Conservation (phyloP, 1,140 invertebrate species). For the Magallana angulata region DNA sequence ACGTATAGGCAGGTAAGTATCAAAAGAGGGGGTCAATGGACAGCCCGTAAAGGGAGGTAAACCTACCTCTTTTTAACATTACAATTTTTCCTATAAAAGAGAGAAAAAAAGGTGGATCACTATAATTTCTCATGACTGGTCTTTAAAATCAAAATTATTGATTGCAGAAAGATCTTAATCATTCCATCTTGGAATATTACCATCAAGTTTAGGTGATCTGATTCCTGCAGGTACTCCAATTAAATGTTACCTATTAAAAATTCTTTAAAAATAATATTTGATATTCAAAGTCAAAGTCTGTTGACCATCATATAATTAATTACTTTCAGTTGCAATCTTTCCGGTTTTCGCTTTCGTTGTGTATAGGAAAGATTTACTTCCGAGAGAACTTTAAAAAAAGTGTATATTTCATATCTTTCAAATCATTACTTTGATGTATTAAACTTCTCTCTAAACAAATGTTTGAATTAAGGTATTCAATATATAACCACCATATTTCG, state of each 20-base stretch:
- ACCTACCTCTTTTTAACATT: conserved; percentile 26
- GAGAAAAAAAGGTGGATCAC: conserved; percentile 10
- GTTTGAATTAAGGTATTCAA: not conserved
- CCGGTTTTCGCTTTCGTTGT: not conserved
- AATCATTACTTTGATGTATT: not conserved
- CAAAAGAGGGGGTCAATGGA: conserved; percentile 26
- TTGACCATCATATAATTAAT: not conserved
- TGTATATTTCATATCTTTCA: not conserved
- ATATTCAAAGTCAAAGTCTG: not conserved
- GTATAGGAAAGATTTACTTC: not conserved
- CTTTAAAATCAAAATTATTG: not conserved
- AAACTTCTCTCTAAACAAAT: not conserved
- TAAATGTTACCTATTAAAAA: conserved; percentile 17
- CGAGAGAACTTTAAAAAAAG: not conserved
- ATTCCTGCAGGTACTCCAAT: conserved; percentile 1
- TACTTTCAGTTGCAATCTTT: not conserved
- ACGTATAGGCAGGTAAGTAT: conserved; percentile 25
- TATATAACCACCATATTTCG: too few species aligned
- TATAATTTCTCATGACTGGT: conserved; percentile 12
- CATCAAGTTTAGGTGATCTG: not conserved
- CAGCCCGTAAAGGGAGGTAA: conserved; percentile 36
- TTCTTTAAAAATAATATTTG: not conserved
- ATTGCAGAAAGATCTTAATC: not conserved
- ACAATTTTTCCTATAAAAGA: not conserved
- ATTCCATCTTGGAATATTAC: not conserved